Evolutionary conservation across 1,140 invertebrate species (phyloP).

Genomic region (Thaumatotibia leucotreta): DNA sequence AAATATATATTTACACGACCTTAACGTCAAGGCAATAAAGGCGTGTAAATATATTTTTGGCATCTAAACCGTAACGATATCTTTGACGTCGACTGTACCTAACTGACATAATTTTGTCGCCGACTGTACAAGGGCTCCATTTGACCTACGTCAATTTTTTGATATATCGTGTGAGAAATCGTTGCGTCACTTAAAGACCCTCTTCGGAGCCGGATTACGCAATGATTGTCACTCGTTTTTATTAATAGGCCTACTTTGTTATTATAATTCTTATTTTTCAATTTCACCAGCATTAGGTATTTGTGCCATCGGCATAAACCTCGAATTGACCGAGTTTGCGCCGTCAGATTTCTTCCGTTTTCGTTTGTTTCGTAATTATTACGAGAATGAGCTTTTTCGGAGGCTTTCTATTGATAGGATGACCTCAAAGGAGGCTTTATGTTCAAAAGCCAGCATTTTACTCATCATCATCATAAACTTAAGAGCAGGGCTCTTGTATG

Average conservation of each 20-base stretch:
- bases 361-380: constrained; percentile 4
- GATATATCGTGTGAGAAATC: constrained; percentile 7
- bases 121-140: background rate
- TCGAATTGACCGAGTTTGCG: background rate
- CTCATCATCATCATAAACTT: no score
- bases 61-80: no score
- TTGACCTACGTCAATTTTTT: constrained; percentile 2
- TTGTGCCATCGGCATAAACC: background rate
- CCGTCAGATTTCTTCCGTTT: background rate
- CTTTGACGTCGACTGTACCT: no score
- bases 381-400: background rate
- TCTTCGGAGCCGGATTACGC: background rate
- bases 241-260: background rate
- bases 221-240: background rate
- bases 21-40: no score
- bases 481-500: no score
- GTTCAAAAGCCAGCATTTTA: no score
- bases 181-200: background rate
- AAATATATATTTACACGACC: no score
- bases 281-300: constrained; percentile 6
- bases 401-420: background rate
- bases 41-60: no score
- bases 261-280: constrained; percentile 7
- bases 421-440: no score
- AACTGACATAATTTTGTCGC: background rate